Conservation (phyloP, 2,888 invertebrate species). For the Drosophila tripunctata region DNA sequence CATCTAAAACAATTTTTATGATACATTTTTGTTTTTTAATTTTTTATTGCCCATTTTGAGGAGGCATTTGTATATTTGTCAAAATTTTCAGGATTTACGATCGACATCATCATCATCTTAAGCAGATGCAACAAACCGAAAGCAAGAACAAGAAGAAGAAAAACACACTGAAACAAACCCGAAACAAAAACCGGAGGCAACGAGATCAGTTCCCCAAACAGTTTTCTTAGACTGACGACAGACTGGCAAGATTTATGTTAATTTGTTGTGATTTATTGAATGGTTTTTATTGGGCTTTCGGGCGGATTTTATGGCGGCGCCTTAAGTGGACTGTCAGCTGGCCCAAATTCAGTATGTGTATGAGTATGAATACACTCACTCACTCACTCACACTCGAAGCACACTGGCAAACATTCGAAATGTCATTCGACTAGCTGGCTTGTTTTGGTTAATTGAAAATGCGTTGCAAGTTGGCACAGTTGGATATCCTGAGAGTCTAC, state of each 20-base stretch:
- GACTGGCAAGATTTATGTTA: constrained; percentile 74
- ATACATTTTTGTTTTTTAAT: constrained; percentile 60
- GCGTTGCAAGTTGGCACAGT: constrained; percentile 73
- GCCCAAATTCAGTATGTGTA: constrained; percentile 46
- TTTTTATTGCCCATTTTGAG: constrained; percentile 76
- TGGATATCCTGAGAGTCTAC: constrained; percentile 57
- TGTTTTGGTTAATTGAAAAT: constrained; percentile 77
- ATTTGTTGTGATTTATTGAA: constrained; percentile 81
- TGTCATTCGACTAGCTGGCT: constrained; percentile 65
- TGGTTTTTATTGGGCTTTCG: constrained; percentile 75
- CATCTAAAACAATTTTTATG: constrained; percentile 45
- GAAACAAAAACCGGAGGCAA: background rate
- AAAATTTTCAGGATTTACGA: constrained; percentile 77
- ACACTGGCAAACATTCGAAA: constrained; percentile 42
- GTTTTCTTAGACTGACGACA: constrained; percentile 60
- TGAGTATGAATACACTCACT: background rate
- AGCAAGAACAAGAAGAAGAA: background rate
- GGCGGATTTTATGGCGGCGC: constrained; percentile 54
- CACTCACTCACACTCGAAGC: background rate
- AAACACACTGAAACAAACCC: no score
- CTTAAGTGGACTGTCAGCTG: constrained; percentile 59
- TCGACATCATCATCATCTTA: constrained; percentile 75
- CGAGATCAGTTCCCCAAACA: constrained; percentile 3
- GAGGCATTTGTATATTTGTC: constrained; percentile 76
- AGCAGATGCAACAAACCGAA: constrained; percentile 42